phyloP scores from a whole-genome alignment of 2,888 invertebrate genomes.

The Keiferia lycopersicella region DNA sequence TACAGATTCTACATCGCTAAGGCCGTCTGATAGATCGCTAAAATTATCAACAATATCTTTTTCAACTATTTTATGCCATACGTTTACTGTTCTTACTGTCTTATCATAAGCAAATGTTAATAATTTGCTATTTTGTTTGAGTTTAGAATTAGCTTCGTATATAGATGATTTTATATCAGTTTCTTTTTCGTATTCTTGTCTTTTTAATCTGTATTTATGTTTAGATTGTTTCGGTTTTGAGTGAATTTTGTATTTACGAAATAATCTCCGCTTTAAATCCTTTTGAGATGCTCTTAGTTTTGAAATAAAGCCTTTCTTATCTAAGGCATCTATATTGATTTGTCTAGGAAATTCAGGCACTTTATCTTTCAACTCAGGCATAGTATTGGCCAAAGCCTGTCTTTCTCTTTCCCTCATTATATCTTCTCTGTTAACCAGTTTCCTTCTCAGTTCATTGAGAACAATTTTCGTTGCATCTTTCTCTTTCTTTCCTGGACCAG shows the following conservation, averaged over 20 bases:
- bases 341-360: constrained; percentile 74
- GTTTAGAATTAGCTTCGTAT: constrained; percentile 52
- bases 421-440: constrained; percentile 72
- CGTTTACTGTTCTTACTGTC: constrained; percentile 41
- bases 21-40: constrained; percentile 45
- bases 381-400: constrained; percentile 70
- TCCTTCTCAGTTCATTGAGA: constrained; percentile 65
- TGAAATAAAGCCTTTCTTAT: constrained; percentile 57
- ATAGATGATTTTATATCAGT: constrained; percentile 45
- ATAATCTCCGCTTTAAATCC: constrained; percentile 38
- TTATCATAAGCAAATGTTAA: constrained; percentile 44
- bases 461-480: constrained; percentile 66
- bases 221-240: constrained; percentile 26
- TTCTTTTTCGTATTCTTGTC: constrained; percentile 46
- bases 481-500: constrained; percentile 67
- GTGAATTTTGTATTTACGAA: constrained; percentile 44
- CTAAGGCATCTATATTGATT: constrained; percentile 54
- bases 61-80: constrained; percentile 51
- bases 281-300: constrained; percentile 46
- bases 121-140: constrained; percentile 50
- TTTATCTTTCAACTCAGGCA: constrained; percentile 63
- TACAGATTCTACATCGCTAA: constrained; percentile 46
- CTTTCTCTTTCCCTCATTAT: constrained; percentile 74
- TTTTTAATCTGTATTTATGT: constrained; percentile 46
- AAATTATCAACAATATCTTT: neutral